These are phyloP conservation scores for Latrodectus hesperus DNA, from an alignment of 2,888 invertebrate genomes.

Conservation along the genomic window DNA sequence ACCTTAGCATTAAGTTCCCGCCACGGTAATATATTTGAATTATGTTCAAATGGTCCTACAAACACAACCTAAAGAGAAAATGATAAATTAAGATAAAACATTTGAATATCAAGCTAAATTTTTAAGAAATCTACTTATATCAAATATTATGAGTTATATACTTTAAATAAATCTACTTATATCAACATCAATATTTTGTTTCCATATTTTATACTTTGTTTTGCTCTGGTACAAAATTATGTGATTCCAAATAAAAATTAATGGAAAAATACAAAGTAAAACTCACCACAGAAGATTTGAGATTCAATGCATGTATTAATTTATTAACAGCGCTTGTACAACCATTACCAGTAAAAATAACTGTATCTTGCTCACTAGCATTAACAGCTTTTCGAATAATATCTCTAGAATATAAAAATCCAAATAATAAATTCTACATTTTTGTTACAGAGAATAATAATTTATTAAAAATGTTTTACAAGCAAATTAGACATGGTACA, in stretches of 20 bases:
- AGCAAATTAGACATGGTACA: too few species aligned
- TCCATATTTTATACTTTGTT: too few species aligned
- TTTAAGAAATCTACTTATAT: too few species aligned
- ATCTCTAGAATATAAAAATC: conserved; percentile 78
- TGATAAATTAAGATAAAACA: background rate
- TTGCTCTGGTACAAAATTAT: too few species aligned
- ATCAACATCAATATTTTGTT: too few species aligned
- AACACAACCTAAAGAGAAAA: conserved; percentile 81
- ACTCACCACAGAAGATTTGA: conserved; percentile 76
- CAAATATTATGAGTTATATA: too few species aligned
- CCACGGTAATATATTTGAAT: conserved; percentile 88
- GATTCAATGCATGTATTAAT: conserved; percentile 83
- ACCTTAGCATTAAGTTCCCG: conserved; percentile 86
- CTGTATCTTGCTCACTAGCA: conserved; percentile 86
- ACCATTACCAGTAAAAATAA: conserved; percentile 85
- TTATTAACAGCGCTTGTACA: conserved; percentile 85
- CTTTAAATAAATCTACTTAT: too few species aligned
- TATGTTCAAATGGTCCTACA: conserved; percentile 86
- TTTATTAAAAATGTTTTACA: too few species aligned
- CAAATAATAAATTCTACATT: too few species aligned
- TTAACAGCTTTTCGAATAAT: conserved; percentile 86
- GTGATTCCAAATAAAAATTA: too few species aligned
- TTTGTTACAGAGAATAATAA: too few species aligned
- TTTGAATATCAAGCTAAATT: too few species aligned
- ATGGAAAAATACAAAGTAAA: background rate